Percentiles rank a stretch among this genome's conserved stretches.
Evolutionary conservation across 2,888 invertebrate species (phyloP).

Genomic region (Malthinus flaveolus): DNA sequence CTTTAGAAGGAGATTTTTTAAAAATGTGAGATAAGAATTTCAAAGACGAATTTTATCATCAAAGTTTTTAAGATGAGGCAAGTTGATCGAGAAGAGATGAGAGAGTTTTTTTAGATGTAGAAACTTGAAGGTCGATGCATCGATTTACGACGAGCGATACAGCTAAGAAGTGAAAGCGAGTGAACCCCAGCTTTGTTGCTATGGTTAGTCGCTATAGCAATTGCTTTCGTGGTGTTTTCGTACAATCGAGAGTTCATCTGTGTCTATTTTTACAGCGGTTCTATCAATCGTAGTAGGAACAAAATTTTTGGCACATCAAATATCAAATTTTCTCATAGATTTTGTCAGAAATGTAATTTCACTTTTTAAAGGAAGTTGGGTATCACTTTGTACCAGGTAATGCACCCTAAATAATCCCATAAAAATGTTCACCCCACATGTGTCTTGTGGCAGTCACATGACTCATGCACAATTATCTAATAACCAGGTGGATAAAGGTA

Average conservation of each 20-base stretch:
- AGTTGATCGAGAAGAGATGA: neutral
- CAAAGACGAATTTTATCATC: neutral
- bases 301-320: neutral
- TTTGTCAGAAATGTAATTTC: neutral
- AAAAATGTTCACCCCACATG: conserved; percentile 36
- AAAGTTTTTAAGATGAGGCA: neutral
- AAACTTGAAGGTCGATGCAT: conserved; percentile 34
- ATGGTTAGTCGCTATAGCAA: conserved; percentile 53
- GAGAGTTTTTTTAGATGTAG: neutral
- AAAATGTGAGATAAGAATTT: neutral
- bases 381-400: conserved; percentile 42
- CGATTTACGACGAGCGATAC: conserved; percentile 39
- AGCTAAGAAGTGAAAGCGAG: conserved; percentile 44
- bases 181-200: conserved; percentile 48
- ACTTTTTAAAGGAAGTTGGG: conserved; percentile 16
- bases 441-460: conserved; percentile 37
- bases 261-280: too few relatives aligned
- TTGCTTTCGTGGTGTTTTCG: conserved; percentile 45
- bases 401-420: conserved; percentile 36
- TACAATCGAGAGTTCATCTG: conserved; percentile 5
- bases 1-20: neutral
- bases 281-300: neutral
- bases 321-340: neutral
- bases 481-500: conserved; percentile 48
- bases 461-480: conserved; percentile 45